Evolutionary conservation across 2,888 invertebrate genomes (phyloP).

Genomic region (Eupithecia insigniata): DNA sequence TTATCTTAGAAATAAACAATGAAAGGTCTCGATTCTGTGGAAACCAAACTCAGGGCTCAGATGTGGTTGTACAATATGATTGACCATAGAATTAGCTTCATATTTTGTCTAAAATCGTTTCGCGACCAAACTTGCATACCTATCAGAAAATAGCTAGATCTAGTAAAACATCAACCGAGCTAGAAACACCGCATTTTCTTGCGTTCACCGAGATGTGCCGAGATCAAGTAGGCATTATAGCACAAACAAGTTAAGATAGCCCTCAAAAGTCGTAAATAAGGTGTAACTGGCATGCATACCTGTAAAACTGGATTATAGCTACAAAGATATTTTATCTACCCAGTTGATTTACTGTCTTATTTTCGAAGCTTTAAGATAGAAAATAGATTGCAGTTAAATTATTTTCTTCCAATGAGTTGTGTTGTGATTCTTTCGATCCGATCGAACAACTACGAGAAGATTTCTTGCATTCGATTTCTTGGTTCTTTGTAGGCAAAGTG

Average conservation of each 20-base stretch:
- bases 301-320: slow-evolving; percentile 58
- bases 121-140: no score
- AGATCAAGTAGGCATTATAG: slow-evolving; percentile 58
- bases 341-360: slow-evolving; percentile 28
- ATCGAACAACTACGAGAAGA: slow-evolving; percentile 23
- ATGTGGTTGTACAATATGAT: no score
- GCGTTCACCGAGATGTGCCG: slow-evolving; percentile 75
- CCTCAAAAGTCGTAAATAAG: slow-evolving; percentile 56
- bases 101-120: no score
- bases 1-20: no score
- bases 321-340: slow-evolving; percentile 1
- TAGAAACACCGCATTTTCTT: slow-evolving; percentile 45
- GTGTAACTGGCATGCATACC: slow-evolving; percentile 52
- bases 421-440: background rate
- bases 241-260: slow-evolving; percentile 63
- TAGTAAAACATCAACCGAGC: background rate
- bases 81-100: no score
- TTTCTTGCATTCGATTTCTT: slow-evolving; percentile 30
- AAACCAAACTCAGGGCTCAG: no score
- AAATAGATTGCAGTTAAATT: background rate
- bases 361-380: background rate
- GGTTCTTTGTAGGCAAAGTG: slow-evolving; percentile 31
- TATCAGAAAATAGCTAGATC: background rate
- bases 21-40: no score
- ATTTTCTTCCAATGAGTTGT: slow-evolving; percentile 2